Evolutionary conservation across 2,797 vertebrate species (phyloP).

Genomic region (Poecilia picta): DNA sequence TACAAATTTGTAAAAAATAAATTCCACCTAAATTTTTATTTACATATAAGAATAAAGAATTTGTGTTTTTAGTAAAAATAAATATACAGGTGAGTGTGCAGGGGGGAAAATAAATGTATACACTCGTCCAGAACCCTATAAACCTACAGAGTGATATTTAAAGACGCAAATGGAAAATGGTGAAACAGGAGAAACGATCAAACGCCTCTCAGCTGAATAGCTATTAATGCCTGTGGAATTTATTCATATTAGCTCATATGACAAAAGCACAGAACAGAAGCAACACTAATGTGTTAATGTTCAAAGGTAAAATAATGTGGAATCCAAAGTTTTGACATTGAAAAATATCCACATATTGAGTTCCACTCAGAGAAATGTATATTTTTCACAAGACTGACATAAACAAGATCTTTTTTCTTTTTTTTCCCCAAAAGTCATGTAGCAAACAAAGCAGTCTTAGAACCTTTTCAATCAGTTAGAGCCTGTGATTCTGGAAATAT

Average conservation of each 20-base stretch:
- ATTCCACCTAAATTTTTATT: not conserved
- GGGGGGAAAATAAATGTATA: not conserved
- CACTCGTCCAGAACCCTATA: not conserved
- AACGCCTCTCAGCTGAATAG: not conserved
- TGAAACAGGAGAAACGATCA: not conserved
- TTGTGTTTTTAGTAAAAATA: conserved; percentile 1
- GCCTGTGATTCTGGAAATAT: conserved; percentile 59
- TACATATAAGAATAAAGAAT: not conserved
- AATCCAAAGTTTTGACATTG: not conserved
- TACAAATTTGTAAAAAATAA: too few relatives aligned
- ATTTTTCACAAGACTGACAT: not conserved
- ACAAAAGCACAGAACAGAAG: not conserved
- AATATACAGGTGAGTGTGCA: not conserved
- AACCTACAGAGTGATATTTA: not conserved
- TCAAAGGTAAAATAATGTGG: not conserved
- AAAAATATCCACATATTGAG: not conserved
- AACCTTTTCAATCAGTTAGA: conserved; percentile 31
- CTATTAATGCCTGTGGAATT: not conserved
- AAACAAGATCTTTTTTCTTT: not conserved
- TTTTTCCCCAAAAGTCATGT: not conserved
- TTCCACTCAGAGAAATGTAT: not conserved
- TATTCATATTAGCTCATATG: not conserved
- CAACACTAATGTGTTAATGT: too few relatives aligned
- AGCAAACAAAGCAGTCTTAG: not conserved
- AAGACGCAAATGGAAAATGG: not conserved